phyloP scores from a whole-genome alignment of 1,140 invertebrate species.

The Drosophila novamexicana region DNA sequence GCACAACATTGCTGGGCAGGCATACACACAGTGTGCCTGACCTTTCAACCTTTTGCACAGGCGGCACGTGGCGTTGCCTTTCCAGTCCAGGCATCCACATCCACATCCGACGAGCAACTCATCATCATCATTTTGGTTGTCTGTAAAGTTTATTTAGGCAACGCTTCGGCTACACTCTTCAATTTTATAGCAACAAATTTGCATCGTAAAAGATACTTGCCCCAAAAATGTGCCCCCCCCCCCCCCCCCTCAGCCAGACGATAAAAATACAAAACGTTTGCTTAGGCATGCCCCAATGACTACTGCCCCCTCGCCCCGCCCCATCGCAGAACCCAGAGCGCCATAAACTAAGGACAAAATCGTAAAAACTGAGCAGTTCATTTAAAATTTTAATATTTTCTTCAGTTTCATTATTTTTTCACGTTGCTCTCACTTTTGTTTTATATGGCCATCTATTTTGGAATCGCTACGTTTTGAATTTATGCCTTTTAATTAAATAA shows the following conservation, averaged over 20 bases:
- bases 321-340: slow-evolving; percentile 16
- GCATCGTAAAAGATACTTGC: slow-evolving; percentile 79
- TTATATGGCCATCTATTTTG: slow-evolving; percentile 34
- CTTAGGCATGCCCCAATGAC: slow-evolving; percentile 65
- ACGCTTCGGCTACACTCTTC: slow-evolving; percentile 73
- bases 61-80: slow-evolving; percentile 64
- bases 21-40: slow-evolving; percentile 46
- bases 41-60: slow-evolving; percentile 75
- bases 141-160: slow-evolving; percentile 82
- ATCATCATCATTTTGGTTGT: slow-evolving; percentile 76
- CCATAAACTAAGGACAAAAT: slow-evolving; percentile 82
- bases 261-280: slow-evolving; percentile 82
- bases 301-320: background rate
- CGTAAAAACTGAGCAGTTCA: slow-evolving; percentile 81
- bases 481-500: slow-evolving; percentile 82
- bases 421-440: slow-evolving; percentile 52
- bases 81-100: slow-evolving; percentile 32
- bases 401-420: slow-evolving; percentile 21
- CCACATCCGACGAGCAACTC: slow-evolving; percentile 41
- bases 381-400: slow-evolving; percentile 82
- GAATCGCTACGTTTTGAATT: slow-evolving; percentile 60
- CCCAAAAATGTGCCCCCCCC: slow-evolving; percentile 22
- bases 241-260: slow-evolving; percentile 44
- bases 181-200: slow-evolving; percentile 83
- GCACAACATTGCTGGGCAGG: background rate